These are phyloP conservation scores for Paragorgia papillata DNA, from an alignment of 92 coral and sea anemone species.

Conservation along the genomic window DNA sequence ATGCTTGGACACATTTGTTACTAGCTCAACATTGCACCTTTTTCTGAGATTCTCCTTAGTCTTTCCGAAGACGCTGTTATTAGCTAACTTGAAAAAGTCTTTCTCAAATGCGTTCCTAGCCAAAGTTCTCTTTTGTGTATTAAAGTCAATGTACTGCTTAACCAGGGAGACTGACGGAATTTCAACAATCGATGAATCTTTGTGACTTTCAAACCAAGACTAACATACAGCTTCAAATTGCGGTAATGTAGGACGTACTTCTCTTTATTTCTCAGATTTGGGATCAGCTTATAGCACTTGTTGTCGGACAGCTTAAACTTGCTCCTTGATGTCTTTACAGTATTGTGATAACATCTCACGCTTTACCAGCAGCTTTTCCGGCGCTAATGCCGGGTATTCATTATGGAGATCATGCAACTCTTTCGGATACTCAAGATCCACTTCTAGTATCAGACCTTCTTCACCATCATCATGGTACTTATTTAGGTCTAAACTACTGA, in stretches of 20 bases:
- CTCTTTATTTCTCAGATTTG: background rate
- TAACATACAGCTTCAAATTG: too few relatives aligned
- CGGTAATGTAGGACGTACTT: background rate
- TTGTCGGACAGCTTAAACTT: too few relatives aligned
- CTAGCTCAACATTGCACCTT: too few relatives aligned
- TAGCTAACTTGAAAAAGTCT: conserved; percentile 9
- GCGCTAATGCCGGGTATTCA: conserved; percentile 39
- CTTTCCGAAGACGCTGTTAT: conserved; percentile 21
- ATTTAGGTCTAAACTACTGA: background rate
- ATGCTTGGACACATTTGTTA: too few relatives aligned
- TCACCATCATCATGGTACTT: conserved; percentile 35
- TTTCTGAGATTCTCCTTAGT: conserved; percentile 9
- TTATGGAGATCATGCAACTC: conserved; percentile 40
- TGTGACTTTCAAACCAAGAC: background rate
- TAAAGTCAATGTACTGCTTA: conserved; percentile 32
- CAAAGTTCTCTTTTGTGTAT: conserved; percentile 15
- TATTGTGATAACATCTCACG: too few relatives aligned
- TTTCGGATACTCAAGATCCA: conserved; percentile 39
- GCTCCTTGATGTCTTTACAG: too few relatives aligned
- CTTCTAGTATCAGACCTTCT: conserved; percentile 21
- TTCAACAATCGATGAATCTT: conserved; percentile 1
- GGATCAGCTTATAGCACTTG: too few relatives aligned
- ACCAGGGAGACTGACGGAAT: conserved; percentile 32
- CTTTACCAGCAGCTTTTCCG: conserved; percentile 5
- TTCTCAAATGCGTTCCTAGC: conserved; percentile 2